A percentile compares a stretch with the other conserved stretches of the same genome.
phyloP scores from a whole-genome alignment of 2,113 vertebrate species.

The Tetraodon nigroviridis region DNA sequence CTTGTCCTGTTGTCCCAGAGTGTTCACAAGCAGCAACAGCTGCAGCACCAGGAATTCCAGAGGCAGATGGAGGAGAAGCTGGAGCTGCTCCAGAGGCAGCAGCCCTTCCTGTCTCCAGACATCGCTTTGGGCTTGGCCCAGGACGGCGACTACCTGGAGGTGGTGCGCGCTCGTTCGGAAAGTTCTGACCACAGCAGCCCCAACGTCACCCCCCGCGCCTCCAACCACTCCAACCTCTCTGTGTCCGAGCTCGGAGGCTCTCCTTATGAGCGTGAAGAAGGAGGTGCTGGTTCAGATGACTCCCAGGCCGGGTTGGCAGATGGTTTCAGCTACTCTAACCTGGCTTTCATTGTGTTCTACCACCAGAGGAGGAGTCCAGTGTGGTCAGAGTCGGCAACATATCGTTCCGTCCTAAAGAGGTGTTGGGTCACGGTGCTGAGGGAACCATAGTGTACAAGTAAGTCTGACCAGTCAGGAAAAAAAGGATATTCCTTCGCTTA shows the following conservation, averaged over 20 bases:
- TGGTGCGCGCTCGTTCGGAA: constrained; percentile 70
- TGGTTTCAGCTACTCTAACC: too few species aligned
- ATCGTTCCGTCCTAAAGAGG: constrained; percentile 85
- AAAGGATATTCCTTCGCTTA: too few species aligned
- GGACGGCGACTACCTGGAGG: constrained; percentile 81
- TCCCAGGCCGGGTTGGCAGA: background rate
- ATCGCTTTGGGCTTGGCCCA: constrained; percentile 58
- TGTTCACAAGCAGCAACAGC: constrained; percentile 86
- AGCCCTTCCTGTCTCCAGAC: constrained; percentile 78
- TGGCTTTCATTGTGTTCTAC: background rate
- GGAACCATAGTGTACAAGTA: constrained; percentile 97
- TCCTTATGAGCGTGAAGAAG: constrained; percentile 83
- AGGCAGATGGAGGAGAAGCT: constrained; percentile 89
- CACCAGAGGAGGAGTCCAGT: constrained; percentile 78
- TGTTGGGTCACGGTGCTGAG: constrained; percentile 93
- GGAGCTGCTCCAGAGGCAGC: constrained; percentile 87
- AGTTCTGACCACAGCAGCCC: constrained; percentile 90
- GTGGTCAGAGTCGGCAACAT: constrained; percentile 89
- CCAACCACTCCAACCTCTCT: constrained; percentile 88
- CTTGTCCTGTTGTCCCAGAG: constrained; percentile 68
- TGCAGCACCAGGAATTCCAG: constrained; percentile 90
- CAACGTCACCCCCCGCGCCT: constrained; percentile 84
- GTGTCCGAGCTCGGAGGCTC: constrained; percentile 77
- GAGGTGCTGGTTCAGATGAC: constrained; percentile 66
- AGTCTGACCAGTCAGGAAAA: constrained; percentile 19